A percentile compares a stretch with the other conserved stretches of the same genome.
Evolutionary conservation across 2,888 invertebrate species (phyloP).

Genomic region (Plagodis dolabraria): DNA sequence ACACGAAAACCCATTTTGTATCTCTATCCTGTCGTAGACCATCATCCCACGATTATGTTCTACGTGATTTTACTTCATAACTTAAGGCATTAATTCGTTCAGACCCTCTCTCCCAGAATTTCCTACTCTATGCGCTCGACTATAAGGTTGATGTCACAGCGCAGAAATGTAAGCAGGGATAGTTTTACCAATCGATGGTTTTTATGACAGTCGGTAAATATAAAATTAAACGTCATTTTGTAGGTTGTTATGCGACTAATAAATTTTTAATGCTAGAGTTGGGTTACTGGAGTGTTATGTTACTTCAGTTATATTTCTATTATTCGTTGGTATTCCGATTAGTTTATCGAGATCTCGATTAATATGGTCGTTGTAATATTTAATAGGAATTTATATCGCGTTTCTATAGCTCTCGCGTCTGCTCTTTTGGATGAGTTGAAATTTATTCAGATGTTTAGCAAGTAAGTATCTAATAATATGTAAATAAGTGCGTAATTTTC

Average conservation of each 20-base stretch:
- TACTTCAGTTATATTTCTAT: slow-evolving; percentile 24
- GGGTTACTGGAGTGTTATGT: slow-evolving; percentile 21
- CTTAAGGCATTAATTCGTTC: slow-evolving; percentile 23
- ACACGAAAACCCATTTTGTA: slow-evolving; percentile 11
- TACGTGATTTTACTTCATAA: slow-evolving; percentile 28
- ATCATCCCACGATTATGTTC: slow-evolving; percentile 24
- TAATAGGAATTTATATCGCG: slow-evolving; percentile 11
- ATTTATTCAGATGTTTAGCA: too few relatives aligned
- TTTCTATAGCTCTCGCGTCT: background rate
- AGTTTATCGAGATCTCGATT: slow-evolving; percentile 21
- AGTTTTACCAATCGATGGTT: slow-evolving; percentile 24
- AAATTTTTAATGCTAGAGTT: slow-evolving; percentile 26
- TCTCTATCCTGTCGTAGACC: slow-evolving; percentile 20
- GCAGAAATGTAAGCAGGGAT: slow-evolving; percentile 10
- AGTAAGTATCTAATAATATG: too few relatives aligned
- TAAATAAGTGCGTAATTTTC: too few relatives aligned
- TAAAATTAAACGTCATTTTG: slow-evolving; percentile 29
- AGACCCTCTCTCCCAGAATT: slow-evolving; percentile 5
- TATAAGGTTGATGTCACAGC: slow-evolving; percentile 8
- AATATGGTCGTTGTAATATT: slow-evolving; percentile 11
- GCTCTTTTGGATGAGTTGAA: too few relatives aligned
- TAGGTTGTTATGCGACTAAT: slow-evolving; percentile 27
- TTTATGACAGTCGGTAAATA: slow-evolving; percentile 28
- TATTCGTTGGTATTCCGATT: slow-evolving; percentile 20
- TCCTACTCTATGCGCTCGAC: slow-evolving; percentile 8